A percentile compares a stretch with the other conserved stretches of the same genome.
phyloP scores from a whole-genome alignment of 2,888 invertebrate species.

The Morinoia aosen region DNA sequence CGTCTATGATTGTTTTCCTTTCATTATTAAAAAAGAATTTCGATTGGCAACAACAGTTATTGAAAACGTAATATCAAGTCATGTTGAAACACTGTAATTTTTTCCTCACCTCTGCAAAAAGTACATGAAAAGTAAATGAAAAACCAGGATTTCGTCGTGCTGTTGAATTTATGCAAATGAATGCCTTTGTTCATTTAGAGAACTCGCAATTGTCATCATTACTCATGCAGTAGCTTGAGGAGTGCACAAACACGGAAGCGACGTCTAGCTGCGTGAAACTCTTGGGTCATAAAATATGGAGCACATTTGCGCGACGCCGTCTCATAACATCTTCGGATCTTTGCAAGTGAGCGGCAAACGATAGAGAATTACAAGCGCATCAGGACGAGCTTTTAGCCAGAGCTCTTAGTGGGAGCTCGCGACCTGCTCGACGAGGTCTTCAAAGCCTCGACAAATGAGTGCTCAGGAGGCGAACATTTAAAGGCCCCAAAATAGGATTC shows the following conservation, averaged over 20 bases:
- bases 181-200: not conserved
- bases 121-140: no score
- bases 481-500: slow-evolving; percentile 36
- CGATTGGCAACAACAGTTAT: no score
- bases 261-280: not conserved
- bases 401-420: not conserved
- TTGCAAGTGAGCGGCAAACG: not conserved
- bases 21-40: no score
- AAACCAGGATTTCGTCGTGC: no score
- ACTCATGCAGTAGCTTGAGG: not conserved
- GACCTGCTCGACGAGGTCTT: not conserved
- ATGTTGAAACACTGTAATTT: no score
- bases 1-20: no score
- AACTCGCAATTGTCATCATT: not conserved
- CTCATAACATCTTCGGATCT: not conserved
- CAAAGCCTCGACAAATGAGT: slow-evolving; percentile 45
- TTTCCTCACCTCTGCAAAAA: no score
- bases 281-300: not conserved
- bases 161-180: not conserved
- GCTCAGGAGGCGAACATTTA: slow-evolving; percentile 13
- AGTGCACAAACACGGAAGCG: not conserved
- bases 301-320: not conserved
- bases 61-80: no score
- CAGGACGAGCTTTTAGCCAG: not conserved
- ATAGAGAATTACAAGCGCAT: slow-evolving; percentile 15